A percentile compares a stretch with the other conserved stretches of the same genome.
These are phyloP conservation scores for Phoenicopterus ruber DNA, from an alignment of 2,113 vertebrate species.

Conservation along the genomic window DNA sequence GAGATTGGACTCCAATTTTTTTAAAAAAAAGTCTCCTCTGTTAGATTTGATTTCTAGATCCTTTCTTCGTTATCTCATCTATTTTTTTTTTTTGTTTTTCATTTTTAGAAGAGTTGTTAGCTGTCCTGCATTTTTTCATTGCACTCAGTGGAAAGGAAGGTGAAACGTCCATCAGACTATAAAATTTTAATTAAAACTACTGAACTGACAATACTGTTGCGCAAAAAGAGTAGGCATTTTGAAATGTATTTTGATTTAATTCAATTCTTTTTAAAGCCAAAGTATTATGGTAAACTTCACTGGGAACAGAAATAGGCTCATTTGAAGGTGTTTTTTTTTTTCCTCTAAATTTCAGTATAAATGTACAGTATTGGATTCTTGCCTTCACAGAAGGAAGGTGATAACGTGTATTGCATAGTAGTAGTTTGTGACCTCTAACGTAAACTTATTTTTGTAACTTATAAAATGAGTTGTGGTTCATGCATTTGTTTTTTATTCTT, in stretches of 20 bases:
- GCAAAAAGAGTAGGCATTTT: not conserved
- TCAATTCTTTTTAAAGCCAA: not conserved
- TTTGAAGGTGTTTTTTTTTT: not conserved
- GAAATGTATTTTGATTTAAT: not conserved
- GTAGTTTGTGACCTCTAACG: not conserved
- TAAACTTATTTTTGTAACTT: not conserved
- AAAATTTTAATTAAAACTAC: not conserved
- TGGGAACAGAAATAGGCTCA: not conserved
- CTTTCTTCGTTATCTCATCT: not conserved
- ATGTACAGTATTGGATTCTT: not conserved
- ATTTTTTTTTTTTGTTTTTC: not conserved
- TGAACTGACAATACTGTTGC: not conserved
- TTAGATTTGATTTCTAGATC: not conserved
- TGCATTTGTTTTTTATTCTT: not conserved
- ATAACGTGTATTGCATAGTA: not conserved
- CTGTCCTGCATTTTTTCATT: not conserved
- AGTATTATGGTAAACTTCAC: not conserved
- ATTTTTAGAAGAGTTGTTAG: not conserved
- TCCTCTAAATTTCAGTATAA: not conserved
- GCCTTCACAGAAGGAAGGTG: not conserved
- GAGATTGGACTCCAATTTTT: not conserved
- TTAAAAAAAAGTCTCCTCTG: not conserved
- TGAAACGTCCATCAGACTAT: not conserved
- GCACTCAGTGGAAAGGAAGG: not conserved
- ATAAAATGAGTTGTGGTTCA: not conserved